Evolutionary conservation across 2,888 invertebrate genomes (phyloP).

Genomic region (Sarcophaga caerulescens): DNA sequence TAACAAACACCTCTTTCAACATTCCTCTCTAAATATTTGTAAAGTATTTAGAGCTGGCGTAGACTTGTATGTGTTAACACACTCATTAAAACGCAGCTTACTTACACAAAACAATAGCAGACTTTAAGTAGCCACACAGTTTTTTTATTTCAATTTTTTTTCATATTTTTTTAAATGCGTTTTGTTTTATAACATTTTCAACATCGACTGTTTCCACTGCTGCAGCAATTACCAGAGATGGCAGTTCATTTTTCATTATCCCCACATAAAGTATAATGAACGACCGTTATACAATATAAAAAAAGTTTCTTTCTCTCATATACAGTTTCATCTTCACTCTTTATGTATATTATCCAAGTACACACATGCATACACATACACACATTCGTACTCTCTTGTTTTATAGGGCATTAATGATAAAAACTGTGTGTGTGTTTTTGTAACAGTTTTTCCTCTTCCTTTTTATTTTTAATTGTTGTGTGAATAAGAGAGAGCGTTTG

Average conservation of each 20-base stretch:
- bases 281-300: conserved; percentile 50
- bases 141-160: conserved; percentile 11
- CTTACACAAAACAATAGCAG: conserved; percentile 61
- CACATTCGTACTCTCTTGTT: conserved; percentile 28
- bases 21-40: neutral
- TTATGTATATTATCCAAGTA: conserved; percentile 50
- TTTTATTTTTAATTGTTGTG: conserved; percentile 19
- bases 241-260: conserved; percentile 68
- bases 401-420: conserved; percentile 52
- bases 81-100: conserved; percentile 62
- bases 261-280: conserved; percentile 67
- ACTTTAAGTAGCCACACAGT: conserved; percentile 59
- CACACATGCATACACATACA: neutral
- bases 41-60: conserved; percentile 21
- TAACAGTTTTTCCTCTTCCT: conserved; percentile 28
- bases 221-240: conserved; percentile 59
- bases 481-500: neutral
- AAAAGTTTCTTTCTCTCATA: neutral
- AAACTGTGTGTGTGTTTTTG: conserved; percentile 46
- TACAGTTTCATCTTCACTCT: neutral
- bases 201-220: conserved; percentile 32
- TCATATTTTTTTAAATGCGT: conserved; percentile 6
- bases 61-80: conserved; percentile 52
- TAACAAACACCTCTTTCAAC: neutral
- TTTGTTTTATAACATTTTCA: conserved; percentile 41